Evolutionary conservation across 2,888 invertebrate genomes (phyloP).

Genomic region (Melanargia galathea): DNA sequence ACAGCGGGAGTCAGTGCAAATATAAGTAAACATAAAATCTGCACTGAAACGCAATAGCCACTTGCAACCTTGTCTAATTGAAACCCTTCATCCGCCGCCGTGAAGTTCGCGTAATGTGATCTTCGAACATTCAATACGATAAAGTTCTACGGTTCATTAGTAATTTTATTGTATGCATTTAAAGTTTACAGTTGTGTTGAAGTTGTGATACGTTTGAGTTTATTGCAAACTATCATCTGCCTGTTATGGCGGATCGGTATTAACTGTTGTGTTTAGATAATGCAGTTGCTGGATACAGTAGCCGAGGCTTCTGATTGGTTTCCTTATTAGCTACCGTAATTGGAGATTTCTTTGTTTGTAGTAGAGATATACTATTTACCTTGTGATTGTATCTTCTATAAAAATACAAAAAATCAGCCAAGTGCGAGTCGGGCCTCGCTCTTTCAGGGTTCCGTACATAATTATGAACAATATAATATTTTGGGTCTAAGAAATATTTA

Average conservation of each 20-base stretch:
- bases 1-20: constrained; percentile 56
- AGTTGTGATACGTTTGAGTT: constrained; percentile 25
- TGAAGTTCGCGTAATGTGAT: constrained; percentile 25
- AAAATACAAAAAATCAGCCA: too few species aligned
- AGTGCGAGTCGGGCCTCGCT: too few species aligned
- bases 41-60: constrained; percentile 48
- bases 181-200: constrained; percentile 20
- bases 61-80: constrained; percentile 51
- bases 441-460: too few species aligned
- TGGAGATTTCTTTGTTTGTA: too few species aligned
- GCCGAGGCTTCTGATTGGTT: not conserved
- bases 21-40: constrained; percentile 39
- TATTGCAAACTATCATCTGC: constrained; percentile 30
- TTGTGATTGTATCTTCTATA: too few species aligned
- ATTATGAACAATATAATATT: too few species aligned
- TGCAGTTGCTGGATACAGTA: not conserved
- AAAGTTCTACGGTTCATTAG: constrained; percentile 43
- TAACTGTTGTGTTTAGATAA: constrained; percentile 24
- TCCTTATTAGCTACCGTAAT: constrained; percentile 1
- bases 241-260: constrained; percentile 27
- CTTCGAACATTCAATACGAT: constrained; percentile 36
- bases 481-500: too few species aligned
- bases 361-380: not conserved
- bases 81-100: constrained; percentile 27
- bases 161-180: constrained; percentile 36